Evolutionary conservation across 2,888 invertebrate species (phyloP).

Genomic region (Drosophila prostipennis): DNA sequence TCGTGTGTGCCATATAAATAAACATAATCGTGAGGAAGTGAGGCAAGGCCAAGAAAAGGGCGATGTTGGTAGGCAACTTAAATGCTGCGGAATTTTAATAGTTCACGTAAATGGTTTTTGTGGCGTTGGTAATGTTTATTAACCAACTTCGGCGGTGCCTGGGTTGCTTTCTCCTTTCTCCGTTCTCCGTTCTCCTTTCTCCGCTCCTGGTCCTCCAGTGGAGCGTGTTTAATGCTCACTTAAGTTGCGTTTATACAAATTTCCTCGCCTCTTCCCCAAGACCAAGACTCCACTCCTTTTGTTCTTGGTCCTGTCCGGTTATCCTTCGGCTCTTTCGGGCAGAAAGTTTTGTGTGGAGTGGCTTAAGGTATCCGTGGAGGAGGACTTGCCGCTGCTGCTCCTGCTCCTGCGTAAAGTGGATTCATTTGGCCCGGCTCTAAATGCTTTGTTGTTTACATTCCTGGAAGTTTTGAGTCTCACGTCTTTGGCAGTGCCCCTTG

Average conservation of each 20-base stretch:
- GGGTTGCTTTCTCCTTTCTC: too few species aligned
- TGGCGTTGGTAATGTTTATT: slow-evolving; percentile 77
- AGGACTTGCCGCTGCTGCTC: slow-evolving; percentile 15
- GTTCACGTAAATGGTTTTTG: slow-evolving; percentile 76
- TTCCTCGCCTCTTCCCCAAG: slow-evolving; percentile 41
- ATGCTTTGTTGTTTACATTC: slow-evolving; percentile 78
- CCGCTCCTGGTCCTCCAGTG: slow-evolving; percentile 59
- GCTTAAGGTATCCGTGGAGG: slow-evolving; percentile 53
- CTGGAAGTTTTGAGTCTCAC: slow-evolving; percentile 72
- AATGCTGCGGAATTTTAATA: slow-evolving; percentile 75
- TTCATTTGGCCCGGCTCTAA: slow-evolving; percentile 71
- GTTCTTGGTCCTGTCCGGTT: slow-evolving; percentile 25
- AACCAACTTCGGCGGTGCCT: slow-evolving; percentile 56
- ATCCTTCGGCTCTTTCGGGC: slow-evolving; percentile 30
- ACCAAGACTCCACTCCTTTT: slow-evolving; percentile 37
- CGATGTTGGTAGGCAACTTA: slow-evolving; percentile 51
- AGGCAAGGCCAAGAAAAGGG: slow-evolving; percentile 38
- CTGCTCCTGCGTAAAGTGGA: slow-evolving; percentile 63
- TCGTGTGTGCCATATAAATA: slow-evolving; percentile 59
- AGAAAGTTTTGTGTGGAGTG: slow-evolving; percentile 52
- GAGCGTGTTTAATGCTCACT: slow-evolving; percentile 76
- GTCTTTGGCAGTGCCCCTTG: slow-evolving; percentile 27
- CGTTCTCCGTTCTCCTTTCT: background rate
- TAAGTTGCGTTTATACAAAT: slow-evolving; percentile 79
- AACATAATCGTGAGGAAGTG: slow-evolving; percentile 68